Base-by-base conservation (phyloP, 2,113 vertebrate species). In the Xenopus laevis region DNA sequence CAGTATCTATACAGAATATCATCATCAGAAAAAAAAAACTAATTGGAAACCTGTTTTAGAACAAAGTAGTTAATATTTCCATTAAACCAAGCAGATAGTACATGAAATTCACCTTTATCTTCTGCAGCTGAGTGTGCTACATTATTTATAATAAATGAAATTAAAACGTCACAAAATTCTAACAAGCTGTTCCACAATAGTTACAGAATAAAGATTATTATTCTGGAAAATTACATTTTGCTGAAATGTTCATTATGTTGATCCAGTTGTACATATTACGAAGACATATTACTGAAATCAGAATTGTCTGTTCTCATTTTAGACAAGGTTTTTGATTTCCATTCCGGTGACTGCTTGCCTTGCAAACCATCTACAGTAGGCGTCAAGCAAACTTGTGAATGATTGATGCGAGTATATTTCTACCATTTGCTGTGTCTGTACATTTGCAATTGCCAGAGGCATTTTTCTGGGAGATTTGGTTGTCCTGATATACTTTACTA, bases 21-120 rank as follows among this genome's bases (percentile, higher is more conserved):
- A 88, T 81, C 89, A 90, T 87, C 88, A 84, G 79, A 84, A 82
- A 91, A 91, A 88, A 84, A 82, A 91, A 91, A 88, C 86, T 92
- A 92, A 92, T 92, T 92, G 88, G 90, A 90, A 91, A 84, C 79
- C 88, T 89, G 86, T 86, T 90, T 89, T 87, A 82, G 79, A 90
- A 85, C 86, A 86, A 90, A 87, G 85, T 82, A 87, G 89, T 89
- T 91, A 92, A 87, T 90, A 90, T 89, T 91, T 92, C 85, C 83
- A 91, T 91, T 89, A 88, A 80, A 83, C 79, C 58, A 18, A 86
- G 85, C 86, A 84, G 82, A 85, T 86, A 89, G 87, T 77, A 83
- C 79, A 86, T 80, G 82, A 89, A 27, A 88, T 90, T 90, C 85
- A 84, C 87, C 89, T 91, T 92, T 92, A 92, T 92, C 90, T 90